Base-by-base conservation (phyloP, 2,888 invertebrate species). In the Cerceris rybyensis region DNA sequence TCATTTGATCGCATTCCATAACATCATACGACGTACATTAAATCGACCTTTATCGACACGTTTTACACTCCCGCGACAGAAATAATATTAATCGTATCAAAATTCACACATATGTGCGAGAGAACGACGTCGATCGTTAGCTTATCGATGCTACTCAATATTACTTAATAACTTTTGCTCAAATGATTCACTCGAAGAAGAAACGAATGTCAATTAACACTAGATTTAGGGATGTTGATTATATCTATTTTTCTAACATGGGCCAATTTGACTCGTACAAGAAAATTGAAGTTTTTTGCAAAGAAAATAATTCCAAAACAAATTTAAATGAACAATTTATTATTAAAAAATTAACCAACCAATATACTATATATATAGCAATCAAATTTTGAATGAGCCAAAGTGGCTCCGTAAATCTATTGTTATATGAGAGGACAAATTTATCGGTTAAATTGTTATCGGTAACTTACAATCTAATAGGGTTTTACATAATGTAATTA, bases 141-240 rank as follows among this genome's bases (percentile, higher is more conserved):
- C 46, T 46, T 46, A 46, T 52, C 14, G n/a, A 2, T 52, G 14
- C n/a, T 13, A 11, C 13, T 46, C 46, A 5, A 11, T 8, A 5
- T 5, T 46, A 11, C 14, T 52, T 5, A 52, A 52, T 14, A 14
- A 13, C 13, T 52, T 52, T 52, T 8, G n/a, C 14, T 52, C 7
- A 13, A 52, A 52, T 52, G 52, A 52, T 52, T 52, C 52, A 14
- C 52, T 52, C n/a, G 52, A 52, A 5, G 52, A 52, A 52, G 46
- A 46, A 46, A 1, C 46, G 46, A 8, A 28, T 5, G 46, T 1
- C 13, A 5, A 11, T 46, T 46, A 46, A 52, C n/a, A n/a, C n/a
- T n/a, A n/a, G n/a, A n/a, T n/a, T n/a, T n/a, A n/a, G n/a, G n/a
- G n/a, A n/a, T n/a, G n/a, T n/a, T n/a, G n/a, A n/a, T n/a, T n/a